phyloP scores from a whole-genome alignment of 1,140 invertebrate genomes.

The Zelostemma sp. region DNA sequence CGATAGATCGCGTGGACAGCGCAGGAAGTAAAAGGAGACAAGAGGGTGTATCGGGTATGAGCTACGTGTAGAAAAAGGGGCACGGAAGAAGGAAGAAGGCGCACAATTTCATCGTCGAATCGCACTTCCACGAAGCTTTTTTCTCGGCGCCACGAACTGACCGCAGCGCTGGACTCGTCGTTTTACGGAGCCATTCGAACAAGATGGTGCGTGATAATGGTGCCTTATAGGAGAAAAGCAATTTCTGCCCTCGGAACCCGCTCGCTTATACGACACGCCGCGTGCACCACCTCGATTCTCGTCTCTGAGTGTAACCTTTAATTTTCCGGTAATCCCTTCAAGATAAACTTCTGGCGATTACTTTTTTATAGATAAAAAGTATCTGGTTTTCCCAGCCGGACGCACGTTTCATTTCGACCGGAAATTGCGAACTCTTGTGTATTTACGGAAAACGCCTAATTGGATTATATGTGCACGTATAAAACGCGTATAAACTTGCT shows the following conservation, averaged over 20 bases:
- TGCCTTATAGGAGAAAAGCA: constrained; percentile 66
- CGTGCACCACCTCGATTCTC: constrained; percentile 52
- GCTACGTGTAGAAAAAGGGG: constrained; percentile 27
- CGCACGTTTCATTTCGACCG: background rate
- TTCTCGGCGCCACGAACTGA: constrained; percentile 52
- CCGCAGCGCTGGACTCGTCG: constrained; percentile 57
- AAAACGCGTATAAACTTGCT: too few species aligned
- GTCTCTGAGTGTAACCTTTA: constrained; percentile 54
- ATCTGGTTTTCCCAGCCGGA: background rate
- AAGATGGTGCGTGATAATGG: constrained; percentile 69
- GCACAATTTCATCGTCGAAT: constrained; percentile 57
- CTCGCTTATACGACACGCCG: constrained; percentile 40
- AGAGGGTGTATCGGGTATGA: constrained; percentile 8
- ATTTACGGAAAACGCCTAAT: too few species aligned
- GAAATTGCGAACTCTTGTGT: background rate
- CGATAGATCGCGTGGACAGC: constrained; percentile 14
- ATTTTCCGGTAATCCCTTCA: constrained; percentile 48
- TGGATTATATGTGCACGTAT: too few species aligned
- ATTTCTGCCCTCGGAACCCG: constrained; percentile 57
- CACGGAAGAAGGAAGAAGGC: constrained; percentile 23
- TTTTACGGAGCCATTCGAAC: constrained; percentile 66
- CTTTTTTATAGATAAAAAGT: constrained; percentile 6
- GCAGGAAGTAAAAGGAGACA: constrained; percentile 19
- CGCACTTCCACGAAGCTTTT: constrained; percentile 19
- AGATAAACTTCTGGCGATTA: constrained; percentile 2